Evolutionary conservation across 2,113 vertebrate species (phyloP).

Genomic region (Cyprinus carpio): DNA sequence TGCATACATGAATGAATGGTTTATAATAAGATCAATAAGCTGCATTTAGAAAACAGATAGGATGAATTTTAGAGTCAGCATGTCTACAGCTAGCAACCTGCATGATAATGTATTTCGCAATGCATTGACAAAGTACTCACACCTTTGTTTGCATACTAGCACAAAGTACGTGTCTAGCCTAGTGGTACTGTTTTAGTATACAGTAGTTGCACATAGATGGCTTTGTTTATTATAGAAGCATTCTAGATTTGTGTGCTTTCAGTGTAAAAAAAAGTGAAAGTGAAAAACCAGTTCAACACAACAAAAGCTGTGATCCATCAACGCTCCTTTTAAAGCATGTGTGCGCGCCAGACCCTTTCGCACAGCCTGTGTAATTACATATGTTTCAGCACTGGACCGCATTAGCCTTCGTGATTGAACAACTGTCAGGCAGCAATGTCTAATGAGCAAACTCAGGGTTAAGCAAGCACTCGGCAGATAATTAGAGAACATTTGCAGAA

Average conservation of each 20-base stretch:
- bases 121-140: background rate
- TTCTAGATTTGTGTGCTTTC: background rate
- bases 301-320: background rate
- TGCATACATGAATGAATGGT: no score
- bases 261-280: background rate
- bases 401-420: slow-evolving; percentile 52
- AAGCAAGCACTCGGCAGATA: slow-evolving; percentile 59
- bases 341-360: background rate
- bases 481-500: slow-evolving; percentile 50
- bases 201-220: background rate
- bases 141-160: background rate
- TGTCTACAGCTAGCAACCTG: background rate
- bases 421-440: slow-evolving; percentile 54
- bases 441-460: slow-evolving; percentile 58
- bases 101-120: background rate
- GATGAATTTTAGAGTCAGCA: background rate
- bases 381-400: slow-evolving; percentile 47
- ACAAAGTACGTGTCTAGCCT: background rate
- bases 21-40: no score
- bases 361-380: slow-evolving; percentile 42
- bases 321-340: background rate
- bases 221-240: background rate
- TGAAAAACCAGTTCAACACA: background rate
- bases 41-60: no score
- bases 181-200: background rate